phyloP scores from a whole-genome alignment of 2,113 vertebrate species.

The Deroptyus accipitrinus region DNA sequence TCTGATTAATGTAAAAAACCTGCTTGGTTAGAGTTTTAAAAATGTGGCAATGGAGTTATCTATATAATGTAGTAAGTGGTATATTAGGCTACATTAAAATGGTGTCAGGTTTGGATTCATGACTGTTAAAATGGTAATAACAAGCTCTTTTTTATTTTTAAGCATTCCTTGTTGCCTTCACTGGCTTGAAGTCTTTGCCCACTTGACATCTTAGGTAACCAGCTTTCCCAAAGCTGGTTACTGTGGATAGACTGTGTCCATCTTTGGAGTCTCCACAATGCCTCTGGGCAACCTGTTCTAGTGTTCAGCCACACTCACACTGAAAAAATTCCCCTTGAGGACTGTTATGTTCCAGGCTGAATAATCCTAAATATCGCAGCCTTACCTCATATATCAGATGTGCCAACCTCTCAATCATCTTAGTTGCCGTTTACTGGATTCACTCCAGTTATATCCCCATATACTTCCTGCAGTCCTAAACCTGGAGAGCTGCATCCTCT shows the following conservation, averaged over 20 bases:
- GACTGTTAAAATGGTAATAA: neutral
- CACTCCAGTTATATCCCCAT: neutral
- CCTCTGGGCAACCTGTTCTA: neutral
- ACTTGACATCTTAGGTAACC: neutral
- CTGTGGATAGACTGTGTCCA: neutral
- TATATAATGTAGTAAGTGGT: neutral
- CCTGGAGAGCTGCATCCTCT: neutral
- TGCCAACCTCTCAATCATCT: fast-evolving
- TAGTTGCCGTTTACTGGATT: neutral
- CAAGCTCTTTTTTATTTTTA: neutral
- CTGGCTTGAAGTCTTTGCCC: neutral
- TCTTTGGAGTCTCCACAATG: neutral
- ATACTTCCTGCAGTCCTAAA: neutral
- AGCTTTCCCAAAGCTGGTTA: neutral
- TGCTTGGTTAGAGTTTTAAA: neutral
- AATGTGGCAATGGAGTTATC: neutral
- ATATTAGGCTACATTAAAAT: neutral
- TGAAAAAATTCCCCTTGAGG: neutral
- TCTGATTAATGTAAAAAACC: neutral
- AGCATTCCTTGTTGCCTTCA: neutral
- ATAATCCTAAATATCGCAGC: neutral
- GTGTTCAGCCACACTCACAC: neutral
- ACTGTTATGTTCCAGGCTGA: neutral
- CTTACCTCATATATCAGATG: fast-evolving
- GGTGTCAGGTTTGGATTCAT: neutral